phyloP scores from a whole-genome alignment of 2,888 invertebrate genomes.

The Drosophila falleni region DNA sequence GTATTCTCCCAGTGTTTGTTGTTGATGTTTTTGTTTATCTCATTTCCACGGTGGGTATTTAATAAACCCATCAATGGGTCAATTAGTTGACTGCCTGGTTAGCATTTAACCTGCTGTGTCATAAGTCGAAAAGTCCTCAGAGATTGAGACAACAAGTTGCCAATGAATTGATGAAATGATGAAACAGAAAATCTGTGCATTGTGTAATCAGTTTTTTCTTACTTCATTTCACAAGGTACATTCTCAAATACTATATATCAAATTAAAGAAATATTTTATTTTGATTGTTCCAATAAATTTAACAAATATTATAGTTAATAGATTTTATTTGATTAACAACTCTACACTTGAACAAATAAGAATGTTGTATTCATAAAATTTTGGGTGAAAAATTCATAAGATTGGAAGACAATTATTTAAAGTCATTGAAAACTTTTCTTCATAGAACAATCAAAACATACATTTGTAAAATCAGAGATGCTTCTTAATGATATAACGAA shows the following conservation, averaged over 20 bases:
- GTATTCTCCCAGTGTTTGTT: constrained; percentile 10
- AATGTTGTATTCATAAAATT: no score
- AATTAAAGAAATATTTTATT: no score
- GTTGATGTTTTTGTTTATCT: constrained; percentile 22
- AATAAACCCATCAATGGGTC: constrained; percentile 74
- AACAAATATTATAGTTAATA: background rate
- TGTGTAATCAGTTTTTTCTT: background rate
- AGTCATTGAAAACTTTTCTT: no score
- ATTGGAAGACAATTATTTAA: no score
- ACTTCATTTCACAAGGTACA: background rate
- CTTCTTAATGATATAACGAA: no score
- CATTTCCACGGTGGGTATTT: constrained; percentile 48
- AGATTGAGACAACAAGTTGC: constrained; percentile 36
- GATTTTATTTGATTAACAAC: background rate
- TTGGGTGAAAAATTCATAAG: no score
- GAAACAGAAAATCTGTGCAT: constrained; percentile 2
- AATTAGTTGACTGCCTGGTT: constrained; percentile 59
- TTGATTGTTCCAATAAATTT: background rate
- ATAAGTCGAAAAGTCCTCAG: constrained; percentile 9
- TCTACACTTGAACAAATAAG: background rate
- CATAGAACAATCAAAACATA: no score
- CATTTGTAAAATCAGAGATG: no score
- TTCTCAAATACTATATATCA: no score
- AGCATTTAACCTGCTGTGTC: constrained; percentile 21
- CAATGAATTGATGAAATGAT: background rate